Percentiles rank a stretch among this genome's conserved stretches.
phyloP scores from a whole-genome alignment of 2,797 vertebrate genomes.

The Chelidonichthys spinosus region DNA sequence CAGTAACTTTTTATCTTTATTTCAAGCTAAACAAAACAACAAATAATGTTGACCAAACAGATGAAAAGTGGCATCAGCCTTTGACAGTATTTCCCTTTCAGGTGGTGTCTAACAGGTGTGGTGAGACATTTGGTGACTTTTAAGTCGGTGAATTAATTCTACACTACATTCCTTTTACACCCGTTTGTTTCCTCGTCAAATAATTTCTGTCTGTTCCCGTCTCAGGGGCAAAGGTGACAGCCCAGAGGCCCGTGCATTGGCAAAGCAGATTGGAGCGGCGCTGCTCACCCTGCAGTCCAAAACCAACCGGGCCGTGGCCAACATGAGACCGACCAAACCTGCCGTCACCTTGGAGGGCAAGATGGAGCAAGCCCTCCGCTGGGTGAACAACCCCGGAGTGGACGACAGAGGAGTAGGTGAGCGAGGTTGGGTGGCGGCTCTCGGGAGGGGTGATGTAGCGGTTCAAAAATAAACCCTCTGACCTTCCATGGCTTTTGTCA shows the following conservation, averaged over 20 bases:
- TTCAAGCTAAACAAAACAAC: not conserved
- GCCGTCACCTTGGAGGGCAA: constrained; percentile 97
- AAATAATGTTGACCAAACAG: not conserved
- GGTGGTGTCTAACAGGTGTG: constrained; percentile 26
- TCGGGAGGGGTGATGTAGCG: constrained; percentile 14
- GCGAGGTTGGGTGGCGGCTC: constrained; percentile 37
- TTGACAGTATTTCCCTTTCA: constrained; percentile 57
- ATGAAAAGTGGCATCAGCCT: constrained; percentile 36
- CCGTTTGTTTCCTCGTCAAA: not conserved
- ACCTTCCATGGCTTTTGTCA: constrained; percentile 29
- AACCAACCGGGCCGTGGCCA: constrained; percentile 95
- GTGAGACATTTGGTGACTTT: constrained; percentile 15
- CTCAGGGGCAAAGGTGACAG: constrained; percentile 96
- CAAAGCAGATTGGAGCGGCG: constrained; percentile 94
- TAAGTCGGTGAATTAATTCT: constrained; percentile 3
- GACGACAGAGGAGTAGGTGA: constrained; percentile 97
- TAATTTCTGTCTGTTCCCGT: constrained; percentile 9
- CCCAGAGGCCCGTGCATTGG: constrained; percentile 93
- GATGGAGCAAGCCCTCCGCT: constrained; percentile 97
- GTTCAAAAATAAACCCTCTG: constrained; percentile 52
- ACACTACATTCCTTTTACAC: not conserved
- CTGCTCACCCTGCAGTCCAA: constrained; percentile 96
- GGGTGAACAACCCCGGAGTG: constrained; percentile 95
- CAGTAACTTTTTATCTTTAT: not conserved
- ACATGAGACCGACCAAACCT: constrained; percentile 95